Percentiles rank a stretch among this genome's conserved stretches.
Conservation (phyloP, 2,888 invertebrate species). For the Atherix ibis region DNA sequence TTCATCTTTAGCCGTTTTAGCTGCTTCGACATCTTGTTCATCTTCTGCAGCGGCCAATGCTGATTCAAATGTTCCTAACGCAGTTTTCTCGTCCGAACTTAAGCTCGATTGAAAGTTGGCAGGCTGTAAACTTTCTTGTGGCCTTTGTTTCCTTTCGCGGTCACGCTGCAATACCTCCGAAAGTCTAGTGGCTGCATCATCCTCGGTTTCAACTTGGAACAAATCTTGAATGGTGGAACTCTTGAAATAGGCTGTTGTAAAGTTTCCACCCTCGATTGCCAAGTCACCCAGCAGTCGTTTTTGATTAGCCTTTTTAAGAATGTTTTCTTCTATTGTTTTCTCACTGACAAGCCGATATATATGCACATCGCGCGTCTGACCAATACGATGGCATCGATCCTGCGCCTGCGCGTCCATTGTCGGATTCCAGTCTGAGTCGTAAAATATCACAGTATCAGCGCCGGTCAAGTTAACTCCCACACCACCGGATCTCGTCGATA, state of each 20-base stretch:
- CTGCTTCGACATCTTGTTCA: conserved; percentile 85
- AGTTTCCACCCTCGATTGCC: conserved; percentile 97
- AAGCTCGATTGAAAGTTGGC: conserved; percentile 14
- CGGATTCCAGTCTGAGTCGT: conserved; percentile 99
- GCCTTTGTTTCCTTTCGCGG: conserved; percentile 26
- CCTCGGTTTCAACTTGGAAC: conserved; percentile 60
- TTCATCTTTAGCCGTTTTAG: conserved; percentile 77
- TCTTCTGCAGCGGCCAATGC: conserved; percentile 89
- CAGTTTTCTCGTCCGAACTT: conserved; percentile 38
- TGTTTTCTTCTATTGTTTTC: conserved; percentile 97
- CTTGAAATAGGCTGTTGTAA: conserved; percentile 93
- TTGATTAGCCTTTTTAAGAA: conserved; percentile 95
- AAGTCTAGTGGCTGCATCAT: conserved; percentile 41
- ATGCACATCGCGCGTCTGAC: conserved; percentile 97
- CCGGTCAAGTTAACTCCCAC: conserved; percentile 97
- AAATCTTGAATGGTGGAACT: conserved; percentile 85
- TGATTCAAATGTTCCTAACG: conserved; percentile 52
- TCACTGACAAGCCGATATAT: conserved; percentile 95
- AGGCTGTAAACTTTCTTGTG: conserved; percentile 12
- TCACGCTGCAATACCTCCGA: conserved; percentile 40
- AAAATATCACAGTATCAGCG: conserved; percentile 98
- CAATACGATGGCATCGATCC: conserved; percentile 95
- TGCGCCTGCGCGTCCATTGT: conserved; percentile 98
- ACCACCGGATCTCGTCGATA: conserved; percentile 95
- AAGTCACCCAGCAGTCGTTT: conserved; percentile 89